Base-by-base conservation (phyloP, 2,797 vertebrate genomes). In the Astyanax mexicanus region DNA sequence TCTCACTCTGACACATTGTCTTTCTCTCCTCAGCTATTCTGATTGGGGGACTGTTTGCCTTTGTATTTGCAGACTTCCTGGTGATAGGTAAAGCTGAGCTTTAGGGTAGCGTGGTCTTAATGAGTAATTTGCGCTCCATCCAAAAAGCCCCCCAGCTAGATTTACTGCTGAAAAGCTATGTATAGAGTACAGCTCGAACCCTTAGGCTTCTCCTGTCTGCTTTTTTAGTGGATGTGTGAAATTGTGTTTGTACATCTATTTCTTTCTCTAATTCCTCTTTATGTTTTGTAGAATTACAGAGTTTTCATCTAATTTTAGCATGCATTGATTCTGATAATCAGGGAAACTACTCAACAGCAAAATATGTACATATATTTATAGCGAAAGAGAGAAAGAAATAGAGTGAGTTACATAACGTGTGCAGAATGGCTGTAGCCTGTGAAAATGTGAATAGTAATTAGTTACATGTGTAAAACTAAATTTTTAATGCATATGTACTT, bases 11-110 rank as follows among this genome's bases (percentile, higher is more conserved):
- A 92, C 87, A 78, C 85, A 89, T 86, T 92, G 84, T 92, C 86
- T 93, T 86, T 92, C 81, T 93, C 83, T 93, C 83, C 90, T 87
- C 88, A 94, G 93, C 93, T 84, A 64, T 94, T 88, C 91, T 94
- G 82, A 91, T 93, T 88, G 91, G 92, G 83, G 91, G 92, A 86
- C 85, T 94, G 86, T 87, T 94, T 90, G 93, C 91, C 60, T 81
- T 93, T 90, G 90, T 93, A 88, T 93, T 94, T 76, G 90, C 92
- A 77, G 93, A 94, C 89, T 93, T 94, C 92, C 90, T 94, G 90
- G 87, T 93, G 74, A 92, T 91, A 54, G 92, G 93, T 94, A 94
- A 93, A 91, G 57, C 42, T 12, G 52, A 77, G 65, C 25, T 15
- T 58, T 47, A 38, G 62, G 55, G 51, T 80, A 79, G 65, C 47